Evolutionary conservation across 2,113 vertebrate species (phyloP), one percentile per base, ranked within the genome.

Genomic region (Calyptommatus sinebrachiatus): DNA sequence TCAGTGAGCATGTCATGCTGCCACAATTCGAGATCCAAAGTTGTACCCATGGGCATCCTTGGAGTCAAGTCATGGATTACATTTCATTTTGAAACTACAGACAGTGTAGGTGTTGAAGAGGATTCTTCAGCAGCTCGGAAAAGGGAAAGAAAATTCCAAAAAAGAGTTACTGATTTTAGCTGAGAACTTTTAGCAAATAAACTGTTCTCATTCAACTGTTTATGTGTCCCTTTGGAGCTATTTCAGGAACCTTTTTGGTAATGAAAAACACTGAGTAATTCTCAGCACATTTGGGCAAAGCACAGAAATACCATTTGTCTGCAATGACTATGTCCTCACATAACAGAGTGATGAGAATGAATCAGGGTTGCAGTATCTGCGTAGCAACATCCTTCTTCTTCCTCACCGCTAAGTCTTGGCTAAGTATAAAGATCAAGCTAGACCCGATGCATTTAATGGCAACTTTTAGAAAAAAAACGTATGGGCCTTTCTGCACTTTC

Each of bases 231-330:
- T 77, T 26, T 57, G 11, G 66, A 63, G 69, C 8, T 16, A 78
- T 60, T 62, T 81, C 77, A 79, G 31, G 22, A 84, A 65, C 14
- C 18, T 62, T 69, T 31, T 76, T 35, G 57, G 77, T 3, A 16
- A 83, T 86, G 88, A 29, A 80, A 73, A 86, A 89, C 24, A 78
- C 48, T 18, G 77, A 73, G 70, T 2, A 28, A 79, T 76, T 81
- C 76, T 78, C 22, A n/a, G 83, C 9, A 68, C 45, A 41, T 35
- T 21, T 53, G 73, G 71, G 45, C 29, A 77, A 77, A 80, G 76
- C 68, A 20, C 9, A 29, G 50, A 28, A 26, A 65, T 28, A 68
- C 28, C 57, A 45, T 50, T 71, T 16, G 4, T 3, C 22, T 5
- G 7, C 21, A 4, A 76, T 84, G 60, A 79, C 78, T 18, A 0